Base-by-base conservation (phyloP, 2,888 invertebrate species). In the Lamellibrachia columna region DNA sequence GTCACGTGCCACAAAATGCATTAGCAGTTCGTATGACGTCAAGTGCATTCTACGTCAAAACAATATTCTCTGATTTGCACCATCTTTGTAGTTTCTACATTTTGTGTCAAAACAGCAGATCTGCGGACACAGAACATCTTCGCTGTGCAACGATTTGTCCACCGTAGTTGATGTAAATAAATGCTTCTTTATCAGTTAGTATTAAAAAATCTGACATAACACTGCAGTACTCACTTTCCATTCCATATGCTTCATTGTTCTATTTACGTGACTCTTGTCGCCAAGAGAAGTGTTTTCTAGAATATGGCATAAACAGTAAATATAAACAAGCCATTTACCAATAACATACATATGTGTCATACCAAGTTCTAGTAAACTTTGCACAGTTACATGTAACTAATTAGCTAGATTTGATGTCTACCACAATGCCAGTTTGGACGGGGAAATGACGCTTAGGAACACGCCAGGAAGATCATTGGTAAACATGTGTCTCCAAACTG, bases 271-370 rank as follows among this genome's bases (percentile, higher is more conserved):
- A 6, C 75, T 60, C 60, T 60, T 75, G n/a, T 15, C 1, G 75
- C 22, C 75, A 75, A 22, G 75, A 75, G 15, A n/a, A 75, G n/a
- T 6, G 6, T 75, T 75, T 75, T 9, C 22, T 75, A 75, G 75
- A 22, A 22, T 75, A 75, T 75, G 75, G 75, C 75, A 75, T 75
- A 22, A 75, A 75, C 75, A 75, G 75, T 22, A 75, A 22, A 75
- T 75, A 75, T n/a, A 75, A 75, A 75, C 75, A 75, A 75, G 75
- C 75, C 75, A 75, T 75, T 75, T 75, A 75, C 75, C 3, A n/a
- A 75, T 6, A 75, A 75, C 75, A 75, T 75, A 75, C 4, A 15
- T 11, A 75, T 75, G 75, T 9, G 9, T 75, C 75, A 11, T 75
- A 75, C 15, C 22, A 22, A 11, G 22, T 22, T 75, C 6, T 22